Evolutionary conservation across 1,140 invertebrate genomes (phyloP), one percentile per base, ranked within the genome.

Genomic region (Mercenaria mercenaria): DNA sequence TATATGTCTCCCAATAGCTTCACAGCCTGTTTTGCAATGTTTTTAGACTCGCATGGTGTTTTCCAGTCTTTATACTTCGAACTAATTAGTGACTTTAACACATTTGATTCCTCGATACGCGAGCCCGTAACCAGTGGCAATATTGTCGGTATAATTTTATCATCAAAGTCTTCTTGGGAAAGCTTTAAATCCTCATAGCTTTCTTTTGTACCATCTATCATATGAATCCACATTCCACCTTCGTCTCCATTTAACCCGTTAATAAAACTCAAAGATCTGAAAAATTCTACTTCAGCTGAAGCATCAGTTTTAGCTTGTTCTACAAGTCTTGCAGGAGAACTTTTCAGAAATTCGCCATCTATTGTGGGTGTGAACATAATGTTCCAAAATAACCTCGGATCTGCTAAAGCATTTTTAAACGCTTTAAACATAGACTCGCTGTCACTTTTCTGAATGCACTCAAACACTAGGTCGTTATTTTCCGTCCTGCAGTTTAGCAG

Each of bases 171-270:
- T 32, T 61, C 39, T 43, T 34, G 34, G n/a, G 10, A 64, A 3
- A 81, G 15, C 13, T 41, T 1, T 29, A 81, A n/a, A 26, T 81
- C 50, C 13, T 81, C 79, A n/a, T 41, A 32, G 37, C 43, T 43
- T 10, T 59, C 81, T 39, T 29, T 29, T 0, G 29, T 11, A 37
- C 59, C 59, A n/a, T 64, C 41, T 52, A 23, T 15, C 26, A 84
- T 32, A 13, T 41, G 20, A 84, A 69, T 20, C 37, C 37, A 67
- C 61, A 84, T 69, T 11, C 23, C 81, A 4, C 81, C 81, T 84
- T 84, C 81, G 15, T 43, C 47, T 32, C 59, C 67, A 34, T 84
- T 84, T 3, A 84, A n/a, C 23, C 81, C 81, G 29, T 69, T 84
- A 4, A 84, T 84, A 26, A 67, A 39, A 32, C 29, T 2, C 18